phyloP scores from a whole-genome alignment of 2,888 invertebrate species.

The Chrysina gloriosa region DNA sequence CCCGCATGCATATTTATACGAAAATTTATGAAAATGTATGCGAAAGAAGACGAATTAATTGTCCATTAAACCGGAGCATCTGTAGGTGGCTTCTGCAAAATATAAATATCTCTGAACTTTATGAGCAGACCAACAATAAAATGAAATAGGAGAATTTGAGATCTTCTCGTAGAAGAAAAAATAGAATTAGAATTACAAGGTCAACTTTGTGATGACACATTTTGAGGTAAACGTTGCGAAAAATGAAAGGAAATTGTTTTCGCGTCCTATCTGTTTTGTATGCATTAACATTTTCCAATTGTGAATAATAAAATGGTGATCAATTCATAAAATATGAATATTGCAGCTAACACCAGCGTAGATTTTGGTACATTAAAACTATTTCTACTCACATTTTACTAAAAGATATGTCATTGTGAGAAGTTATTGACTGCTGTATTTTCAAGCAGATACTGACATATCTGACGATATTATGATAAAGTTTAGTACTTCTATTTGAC shows the following conservation, averaged over 20 bases:
- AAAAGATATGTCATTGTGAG: no score
- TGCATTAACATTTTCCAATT: conserved; percentile 27
- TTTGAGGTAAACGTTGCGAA: conserved; percentile 7
- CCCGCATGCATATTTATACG: not conserved
- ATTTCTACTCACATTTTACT: no score
- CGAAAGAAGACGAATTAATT: conserved; percentile 4
- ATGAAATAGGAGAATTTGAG: not conserved
- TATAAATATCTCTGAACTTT: not conserved
- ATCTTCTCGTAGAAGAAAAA: not conserved
- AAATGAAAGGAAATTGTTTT: not conserved
- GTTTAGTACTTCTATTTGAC: no score
- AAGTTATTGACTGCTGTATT: no score
- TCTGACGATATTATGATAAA: no score
- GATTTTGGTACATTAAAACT: no score
- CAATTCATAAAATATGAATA: no score
- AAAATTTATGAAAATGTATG: not conserved
- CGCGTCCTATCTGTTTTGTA: not conserved
- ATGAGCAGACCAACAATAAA: not conserved
- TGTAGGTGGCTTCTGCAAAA: not conserved
- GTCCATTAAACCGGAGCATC: conserved; percentile 1
- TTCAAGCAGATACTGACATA: no score
- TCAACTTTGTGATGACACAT: not conserved
- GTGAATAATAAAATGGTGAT: not conserved
- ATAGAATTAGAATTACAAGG: not conserved
- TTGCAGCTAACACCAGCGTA: no score